Percentiles rank a stretch among this genome's conserved stretches.
phyloP scores from a whole-genome alignment of 2,113 vertebrate species.

The Tautogolabrus adspersus region DNA sequence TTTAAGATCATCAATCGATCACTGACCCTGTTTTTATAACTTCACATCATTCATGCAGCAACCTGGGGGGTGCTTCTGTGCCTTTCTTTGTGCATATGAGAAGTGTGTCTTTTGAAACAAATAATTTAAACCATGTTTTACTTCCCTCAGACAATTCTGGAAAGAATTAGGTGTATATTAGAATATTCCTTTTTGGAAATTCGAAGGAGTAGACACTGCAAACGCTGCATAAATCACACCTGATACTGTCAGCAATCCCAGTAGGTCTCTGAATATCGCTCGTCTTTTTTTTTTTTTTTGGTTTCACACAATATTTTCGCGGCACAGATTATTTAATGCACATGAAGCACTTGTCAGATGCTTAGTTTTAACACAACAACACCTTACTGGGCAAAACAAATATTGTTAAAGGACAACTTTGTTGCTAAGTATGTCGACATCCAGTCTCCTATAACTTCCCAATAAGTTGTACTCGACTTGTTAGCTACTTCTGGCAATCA shows the following conservation, averaged over 20 bases:
- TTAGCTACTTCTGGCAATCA: neutral
- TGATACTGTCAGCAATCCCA: neutral
- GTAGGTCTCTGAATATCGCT: neutral
- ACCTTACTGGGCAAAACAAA: neutral
- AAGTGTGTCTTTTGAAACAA: no score
- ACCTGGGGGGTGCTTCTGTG: no score
- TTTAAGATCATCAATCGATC: conserved; percentile 26
- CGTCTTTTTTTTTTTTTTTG: neutral
- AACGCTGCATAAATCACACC: neutral
- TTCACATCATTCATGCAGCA: neutral
- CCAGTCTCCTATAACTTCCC: neutral
- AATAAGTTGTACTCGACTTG: neutral
- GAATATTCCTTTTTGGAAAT: neutral
- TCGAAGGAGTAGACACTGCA: neutral
- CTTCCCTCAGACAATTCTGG: no score
- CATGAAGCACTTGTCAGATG: conserved; percentile 11
- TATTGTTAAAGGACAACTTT: conserved; percentile 3
- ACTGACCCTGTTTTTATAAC: neutral
- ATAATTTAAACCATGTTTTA: no score
- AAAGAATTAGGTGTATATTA: neutral
- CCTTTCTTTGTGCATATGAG: no score
- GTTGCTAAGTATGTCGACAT: conserved; percentile 9
- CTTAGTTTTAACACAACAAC: conserved; percentile 16
- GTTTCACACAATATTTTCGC: conserved; percentile 2
- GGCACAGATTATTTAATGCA: neutral